Conservation (phyloP, 2,888 invertebrate genomes). For the Troides aeacus region DNA sequence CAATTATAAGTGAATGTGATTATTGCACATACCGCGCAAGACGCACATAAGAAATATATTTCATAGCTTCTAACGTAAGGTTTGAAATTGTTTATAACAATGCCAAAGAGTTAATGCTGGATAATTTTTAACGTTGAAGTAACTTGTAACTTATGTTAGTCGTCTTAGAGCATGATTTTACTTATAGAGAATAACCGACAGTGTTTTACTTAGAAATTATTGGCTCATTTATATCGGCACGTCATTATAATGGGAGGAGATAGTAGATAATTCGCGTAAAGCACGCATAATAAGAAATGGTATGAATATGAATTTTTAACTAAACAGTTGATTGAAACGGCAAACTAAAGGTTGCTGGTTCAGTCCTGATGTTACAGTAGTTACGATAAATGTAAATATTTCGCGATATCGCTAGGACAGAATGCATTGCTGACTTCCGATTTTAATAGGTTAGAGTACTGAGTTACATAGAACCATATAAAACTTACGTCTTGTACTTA, state of each 20-base stretch:
- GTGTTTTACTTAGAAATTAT: conserved; percentile 21
- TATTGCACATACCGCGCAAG: conserved; percentile 7
- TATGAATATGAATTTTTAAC: not conserved
- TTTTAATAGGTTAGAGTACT: too few relatives aligned
- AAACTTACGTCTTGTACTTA: too few relatives aligned
- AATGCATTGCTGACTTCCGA: too few relatives aligned
- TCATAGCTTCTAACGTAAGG: not conserved
- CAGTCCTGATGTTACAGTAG: not conserved
- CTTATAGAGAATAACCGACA: not conserved
- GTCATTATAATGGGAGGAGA: conserved; percentile 10
- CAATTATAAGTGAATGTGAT: conserved; percentile 42
- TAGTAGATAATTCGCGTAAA: conserved; percentile 8
- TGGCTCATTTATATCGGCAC: conserved; percentile 11
- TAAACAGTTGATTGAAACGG: not conserved
- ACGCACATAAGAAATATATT: not conserved
- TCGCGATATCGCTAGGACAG: too few relatives aligned
- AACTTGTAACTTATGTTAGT: conserved; percentile 2
- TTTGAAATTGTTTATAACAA: not conserved
- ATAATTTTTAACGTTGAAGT: not conserved
- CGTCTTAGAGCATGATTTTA: conserved; percentile 1
- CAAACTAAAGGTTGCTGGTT: not conserved
- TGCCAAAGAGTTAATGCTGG: not conserved
- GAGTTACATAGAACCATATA: too few relatives aligned
- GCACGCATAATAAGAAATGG: not conserved
- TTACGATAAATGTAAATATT: too few relatives aligned